Evolutionary conservation across 2,797 vertebrate genomes (phyloP).

Genomic region (Xerus rutilus): DNA sequence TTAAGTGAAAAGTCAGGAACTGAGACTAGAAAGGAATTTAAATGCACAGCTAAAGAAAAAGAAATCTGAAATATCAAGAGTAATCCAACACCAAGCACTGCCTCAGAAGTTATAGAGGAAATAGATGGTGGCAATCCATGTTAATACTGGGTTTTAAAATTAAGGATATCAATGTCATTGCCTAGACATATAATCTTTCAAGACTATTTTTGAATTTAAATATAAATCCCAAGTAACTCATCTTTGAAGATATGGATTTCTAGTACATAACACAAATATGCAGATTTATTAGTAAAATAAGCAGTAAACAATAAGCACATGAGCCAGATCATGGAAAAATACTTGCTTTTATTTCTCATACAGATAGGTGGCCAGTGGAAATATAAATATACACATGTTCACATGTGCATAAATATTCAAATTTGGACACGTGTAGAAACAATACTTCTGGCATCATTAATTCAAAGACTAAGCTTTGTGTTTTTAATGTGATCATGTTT

Average conservation of each 20-base stretch:
- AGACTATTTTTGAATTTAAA: not conserved
- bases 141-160: not conserved
- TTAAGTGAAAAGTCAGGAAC: not conserved
- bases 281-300: not conserved
- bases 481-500: not conserved
- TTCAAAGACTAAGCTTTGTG: not conserved
- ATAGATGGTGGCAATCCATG: not conserved
- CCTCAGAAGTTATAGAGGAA: not conserved
- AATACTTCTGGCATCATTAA: not conserved
- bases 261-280: not conserved
- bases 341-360: not conserved
- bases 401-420: not conserved
- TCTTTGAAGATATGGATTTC: constrained; percentile 3
- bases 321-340: not conserved
- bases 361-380: not conserved
- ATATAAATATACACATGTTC: not conserved
- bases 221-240: not conserved
- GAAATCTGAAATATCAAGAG: not conserved
- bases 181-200: not conserved
- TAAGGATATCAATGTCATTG: not conserved
- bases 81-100: too few relatives aligned
- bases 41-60: not conserved
- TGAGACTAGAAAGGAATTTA: not conserved
- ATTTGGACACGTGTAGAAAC: not conserved
- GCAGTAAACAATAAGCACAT: not conserved